Conservation (phyloP, 1,140 invertebrate species). For the Drosophila ogumai region DNA sequence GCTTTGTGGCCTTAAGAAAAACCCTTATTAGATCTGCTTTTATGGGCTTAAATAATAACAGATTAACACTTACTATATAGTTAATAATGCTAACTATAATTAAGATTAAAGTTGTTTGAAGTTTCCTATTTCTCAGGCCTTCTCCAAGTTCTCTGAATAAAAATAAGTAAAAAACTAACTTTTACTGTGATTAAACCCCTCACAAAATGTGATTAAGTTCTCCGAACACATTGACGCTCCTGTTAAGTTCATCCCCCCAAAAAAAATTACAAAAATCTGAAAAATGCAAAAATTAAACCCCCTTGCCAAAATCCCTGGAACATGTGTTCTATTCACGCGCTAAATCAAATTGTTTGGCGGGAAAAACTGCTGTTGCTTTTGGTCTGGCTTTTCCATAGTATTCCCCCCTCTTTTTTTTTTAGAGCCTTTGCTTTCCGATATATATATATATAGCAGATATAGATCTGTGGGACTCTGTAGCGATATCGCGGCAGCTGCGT, state of each 20-base stretch:
- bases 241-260: neutral
- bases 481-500: conserved; percentile 67
- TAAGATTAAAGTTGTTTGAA: fast-evolving
- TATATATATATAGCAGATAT: neutral
- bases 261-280: neutral
- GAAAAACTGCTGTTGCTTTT: conserved; percentile 31
- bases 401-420: conserved; percentile 20
- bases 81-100: neutral
- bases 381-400: neutral
- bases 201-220: conserved; percentile 5
- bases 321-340: conserved; percentile 46
- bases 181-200: no score
- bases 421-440: conserved; percentile 27
- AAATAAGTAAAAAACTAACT: neutral
- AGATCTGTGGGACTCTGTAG: conserved; percentile 21
- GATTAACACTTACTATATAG: neutral
- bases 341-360: conserved; percentile 47
- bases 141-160: neutral
- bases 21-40: neutral
- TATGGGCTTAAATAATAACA: fast-evolving
- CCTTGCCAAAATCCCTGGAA: conserved; percentile 11
- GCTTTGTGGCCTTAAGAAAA: no score
- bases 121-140: neutral
- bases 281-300: neutral
- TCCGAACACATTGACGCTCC: neutral